Base-by-base conservation (phyloP, 2,888 invertebrate species). In the Baccha elongata region DNA sequence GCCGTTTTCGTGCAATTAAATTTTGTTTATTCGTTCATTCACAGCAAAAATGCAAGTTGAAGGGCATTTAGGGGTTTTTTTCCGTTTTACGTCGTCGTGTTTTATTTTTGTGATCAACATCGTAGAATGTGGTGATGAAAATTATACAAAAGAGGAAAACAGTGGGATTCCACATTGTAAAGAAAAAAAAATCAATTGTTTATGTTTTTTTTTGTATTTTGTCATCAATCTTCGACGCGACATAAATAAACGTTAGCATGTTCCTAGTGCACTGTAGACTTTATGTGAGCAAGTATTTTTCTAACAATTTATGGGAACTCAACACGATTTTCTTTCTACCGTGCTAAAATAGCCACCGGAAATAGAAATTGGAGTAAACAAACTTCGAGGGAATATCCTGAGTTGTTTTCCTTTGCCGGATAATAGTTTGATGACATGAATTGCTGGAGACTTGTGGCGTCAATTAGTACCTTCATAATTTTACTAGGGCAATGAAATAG, bases 31-130 rank as follows among this genome's bases (percentile, higher is more conserved):
- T 44, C 60, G 21, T 64, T 69, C 74, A 74, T 72, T 78, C 52
- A 64, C 58, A 58, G 40, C 21, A 32, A 48, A 44, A 64, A 40
- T 64, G 26, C 58, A 50, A 62, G 73, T 79, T 67, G 78, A 73
- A 67, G 44, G 52, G 48, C 50, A 55, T 44, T 60, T 44, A n/a
- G n/a, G n/a, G n/a, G n/a, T 26, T 58, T 17, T 13, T 13, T 37
- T 40, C 26, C 17, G 15, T 26, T 42, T 6, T 17, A 8, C 7
- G 8, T 17, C 23, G 44, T 40, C 15, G 23, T 19, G 6, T 40
- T 58, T 40, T 58, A 58, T 58, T 40, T 58, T 60, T 44, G n/a
- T 60, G 15, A 29, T 60, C 44, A 19, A 11, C 42, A 29, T 37
- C 17, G 46, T 19, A 42, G 26, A 42, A 26, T 1, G 5, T 10